Base-by-base conservation (phyloP, 2,888 invertebrate genomes). In the Strigamia maritima region DNA sequence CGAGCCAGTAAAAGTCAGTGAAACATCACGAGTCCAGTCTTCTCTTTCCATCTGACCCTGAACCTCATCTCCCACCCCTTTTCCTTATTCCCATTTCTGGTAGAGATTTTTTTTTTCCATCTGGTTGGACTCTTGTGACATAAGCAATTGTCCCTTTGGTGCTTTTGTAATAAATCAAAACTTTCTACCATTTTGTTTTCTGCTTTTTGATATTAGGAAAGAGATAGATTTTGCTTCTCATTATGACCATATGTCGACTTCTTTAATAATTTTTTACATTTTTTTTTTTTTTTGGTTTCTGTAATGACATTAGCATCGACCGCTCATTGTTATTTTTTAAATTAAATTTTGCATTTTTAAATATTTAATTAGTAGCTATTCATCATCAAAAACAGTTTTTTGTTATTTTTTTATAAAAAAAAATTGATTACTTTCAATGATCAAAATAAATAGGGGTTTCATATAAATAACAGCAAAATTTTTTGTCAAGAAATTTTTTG, bases 61-160 rank as follows among this genome's bases (percentile, higher is more conserved):
- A 24, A 60, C 60, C 60, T 60, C 60, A 60, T 60, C 24, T 19
- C 19, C 60, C 24, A 19, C 60, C 22, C 24, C 24, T 12, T 60
- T 60, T 1, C 60, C 60, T 60, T 60, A 24, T 60, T 24, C 60
- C 24, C 24, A 24, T 60, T 22, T 60, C 60, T 44, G 44, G 44
- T 44, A 44, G 44, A 12, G 44, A 44, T 44, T 60, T 60, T 60
- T 60, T 19, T 60, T 60, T 60, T 24, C 60, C 60, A 60, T 60
- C 60, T 60, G 60, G 60, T 60, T 60, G 60, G 60, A 60, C 60
- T 60, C 60, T 22, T n/a, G 60, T 60, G 60, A 60, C 60, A 60
- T 60, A 24, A 60, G 60, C 60, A 60, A 60, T 60, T 60, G 60
- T 60, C 60, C 60, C 60, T 60, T 60, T 60, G 60, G 60, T 60